These are phyloP conservation scores for Neodon shergylaensis DNA, from an alignment of 2,113 vertebrate species.

Conservation along the genomic window DNA sequence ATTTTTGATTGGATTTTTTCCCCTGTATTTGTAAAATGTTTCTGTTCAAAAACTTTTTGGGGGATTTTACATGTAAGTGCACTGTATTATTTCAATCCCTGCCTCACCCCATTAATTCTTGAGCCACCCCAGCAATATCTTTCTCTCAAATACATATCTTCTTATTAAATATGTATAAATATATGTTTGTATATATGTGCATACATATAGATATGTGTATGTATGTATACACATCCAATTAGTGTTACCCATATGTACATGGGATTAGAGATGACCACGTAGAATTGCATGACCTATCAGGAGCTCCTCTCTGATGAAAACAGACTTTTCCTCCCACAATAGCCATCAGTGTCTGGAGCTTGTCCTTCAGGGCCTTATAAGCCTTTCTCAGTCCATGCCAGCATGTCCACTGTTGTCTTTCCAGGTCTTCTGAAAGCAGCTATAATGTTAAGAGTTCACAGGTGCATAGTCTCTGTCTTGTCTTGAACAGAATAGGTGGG, in stretches of 20 bases:
- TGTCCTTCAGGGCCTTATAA: too few species aligned
- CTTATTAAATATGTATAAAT: neutral
- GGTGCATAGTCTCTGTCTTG: neutral
- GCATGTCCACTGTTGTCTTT: neutral
- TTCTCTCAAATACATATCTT: neutral
- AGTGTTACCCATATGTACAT: neutral
- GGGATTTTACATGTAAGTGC: neutral
- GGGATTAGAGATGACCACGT: neutral
- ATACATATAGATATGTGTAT: neutral
- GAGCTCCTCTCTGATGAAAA: neutral
- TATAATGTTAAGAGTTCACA: too few species aligned
- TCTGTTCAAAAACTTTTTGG: neutral
- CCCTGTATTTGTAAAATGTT: neutral
- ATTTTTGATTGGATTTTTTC: neutral
- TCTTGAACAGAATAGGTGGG: neutral
- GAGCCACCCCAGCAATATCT: neutral
- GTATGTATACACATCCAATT: too few species aligned
- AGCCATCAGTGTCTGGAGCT: too few species aligned
- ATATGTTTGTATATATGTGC: neutral
- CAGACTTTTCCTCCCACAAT: too few species aligned
- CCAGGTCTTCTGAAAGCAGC: neutral
- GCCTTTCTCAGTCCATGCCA: too few species aligned
- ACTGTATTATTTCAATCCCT: too few species aligned
- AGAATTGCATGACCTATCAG: too few species aligned
- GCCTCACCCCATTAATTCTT: neutral